Conservation (phyloP, 2,888 invertebrate genomes). For the Morpho achilles region DNA sequence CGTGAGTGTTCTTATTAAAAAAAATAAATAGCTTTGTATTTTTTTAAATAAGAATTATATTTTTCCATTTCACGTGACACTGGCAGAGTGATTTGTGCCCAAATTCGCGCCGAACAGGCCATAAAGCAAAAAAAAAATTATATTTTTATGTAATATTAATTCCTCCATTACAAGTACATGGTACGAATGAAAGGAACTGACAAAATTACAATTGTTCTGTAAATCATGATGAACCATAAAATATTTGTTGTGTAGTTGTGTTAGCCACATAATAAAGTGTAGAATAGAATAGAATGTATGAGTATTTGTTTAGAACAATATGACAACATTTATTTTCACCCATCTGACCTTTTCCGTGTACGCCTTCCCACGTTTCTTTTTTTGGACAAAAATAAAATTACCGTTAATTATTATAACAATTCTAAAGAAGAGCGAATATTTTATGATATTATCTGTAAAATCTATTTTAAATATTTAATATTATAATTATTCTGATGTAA, state of each 20-base stretch:
- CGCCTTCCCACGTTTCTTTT: conserved; percentile 85
- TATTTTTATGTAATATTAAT: no score
- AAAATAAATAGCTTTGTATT: neutral
- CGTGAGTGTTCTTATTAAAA: neutral
- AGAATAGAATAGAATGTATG: conserved; percentile 40
- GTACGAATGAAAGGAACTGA: no score
- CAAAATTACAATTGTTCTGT: conserved; percentile 16
- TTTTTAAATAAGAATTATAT: no score
- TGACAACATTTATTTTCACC: conserved; percentile 65
- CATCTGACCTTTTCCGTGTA: conserved; percentile 89
- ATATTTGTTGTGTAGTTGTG: conserved; percentile 41
- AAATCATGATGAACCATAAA: conserved; percentile 21
- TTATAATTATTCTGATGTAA: no score
- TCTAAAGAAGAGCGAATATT: no score
- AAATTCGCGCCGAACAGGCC: no score
- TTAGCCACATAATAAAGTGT: conserved; percentile 58
- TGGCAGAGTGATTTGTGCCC: no score
- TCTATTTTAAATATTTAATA: no score
- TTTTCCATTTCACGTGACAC: no score
- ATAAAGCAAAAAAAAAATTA: no score
- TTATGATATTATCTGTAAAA: no score
- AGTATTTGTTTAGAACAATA: conserved; percentile 57
- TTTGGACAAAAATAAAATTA: conserved; percentile 71
- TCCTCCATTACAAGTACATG: no score
- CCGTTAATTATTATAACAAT: conserved; percentile 30